Evolutionary conservation across 1,140 invertebrate genomes (phyloP), one percentile per base, ranked within the genome.

Genomic region (Bombyx mandarina): DNA sequence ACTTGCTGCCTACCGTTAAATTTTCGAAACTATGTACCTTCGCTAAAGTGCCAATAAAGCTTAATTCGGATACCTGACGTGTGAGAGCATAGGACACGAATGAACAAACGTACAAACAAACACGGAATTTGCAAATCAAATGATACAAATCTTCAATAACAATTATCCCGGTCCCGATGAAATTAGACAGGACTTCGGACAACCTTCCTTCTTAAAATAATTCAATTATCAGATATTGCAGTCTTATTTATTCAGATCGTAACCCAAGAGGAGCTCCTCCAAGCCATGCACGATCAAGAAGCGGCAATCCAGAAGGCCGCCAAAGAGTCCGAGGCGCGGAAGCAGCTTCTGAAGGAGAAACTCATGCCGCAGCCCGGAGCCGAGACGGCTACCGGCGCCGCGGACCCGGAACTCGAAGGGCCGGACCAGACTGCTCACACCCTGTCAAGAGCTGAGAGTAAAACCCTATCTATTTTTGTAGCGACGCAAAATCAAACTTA

Each of bases 401-500:
- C 73, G 0, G 83, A 84, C 55, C 71, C 71, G 2, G 81, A 86
- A 57, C 62, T 86, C 1, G 76, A 83, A 8, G 83, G 81, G 8
- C 83, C 83, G 1, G 83, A 86, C 56, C 79, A 84, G 57, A 59
- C 73, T 1, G 77, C 74, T 0, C 77, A 86, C 58, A 86, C 80
- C 1, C 12, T 86, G 57, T 74, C 73, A 2, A 69, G 83, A 52
- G 71, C 77, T 48, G 83, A 86, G 56, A 68, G 81, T 86, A 56
- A 74, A 67, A 61, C n/a, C 4, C 10, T 54, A 43, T 50, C 1
- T 52, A 45, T 26, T 22, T 44, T 45, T 18, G 2, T 10, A 47
- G n/a, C n/a, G 8, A 47, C 45, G 6, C 45, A 47, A 9, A 47
- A 47, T 45, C 7, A 8, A 45, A 45, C 10, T 45, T 9, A 47